These are phyloP conservation scores for Lophotis ruficrista DNA, from an alignment of 2,113 vertebrate species.

Conservation along the genomic window DNA sequence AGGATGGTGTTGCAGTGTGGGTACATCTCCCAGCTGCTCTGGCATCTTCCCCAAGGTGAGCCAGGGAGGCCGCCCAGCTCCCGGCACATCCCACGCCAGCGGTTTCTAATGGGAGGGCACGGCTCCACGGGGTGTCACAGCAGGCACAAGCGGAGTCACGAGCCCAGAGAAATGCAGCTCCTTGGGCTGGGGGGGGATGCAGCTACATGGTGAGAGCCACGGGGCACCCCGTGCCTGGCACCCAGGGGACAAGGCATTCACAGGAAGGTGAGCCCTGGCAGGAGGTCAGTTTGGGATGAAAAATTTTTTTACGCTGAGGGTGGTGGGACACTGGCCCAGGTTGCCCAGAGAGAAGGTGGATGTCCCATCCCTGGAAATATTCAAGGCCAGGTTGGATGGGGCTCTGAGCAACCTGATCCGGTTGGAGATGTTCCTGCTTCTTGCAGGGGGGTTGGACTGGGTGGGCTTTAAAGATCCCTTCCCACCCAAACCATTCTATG, in stretches of 20 bases:
- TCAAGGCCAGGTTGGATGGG: no score
- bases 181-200: background rate
- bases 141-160: background rate
- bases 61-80: background rate
- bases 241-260: fast-evolving
- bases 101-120: fast-evolving
- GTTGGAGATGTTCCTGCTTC: no score
- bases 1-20: background rate
- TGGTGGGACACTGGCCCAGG: no score
- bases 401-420: no score
- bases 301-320: no score
- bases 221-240: background rate
- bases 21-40: background rate
- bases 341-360: no score
- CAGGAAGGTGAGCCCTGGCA: fast-evolving
- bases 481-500: no score
- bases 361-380: no score
- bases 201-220: background rate
- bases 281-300: background rate
- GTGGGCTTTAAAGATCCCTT: no score
- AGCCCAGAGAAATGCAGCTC: background rate
- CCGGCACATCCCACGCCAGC: background rate
- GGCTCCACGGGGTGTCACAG: background rate
- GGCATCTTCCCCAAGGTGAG: background rate
- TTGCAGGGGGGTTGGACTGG: no score